These are phyloP conservation scores for Euglossa dilemma DNA, from an alignment of 1,140 invertebrate species.

Conservation along the genomic window DNA sequence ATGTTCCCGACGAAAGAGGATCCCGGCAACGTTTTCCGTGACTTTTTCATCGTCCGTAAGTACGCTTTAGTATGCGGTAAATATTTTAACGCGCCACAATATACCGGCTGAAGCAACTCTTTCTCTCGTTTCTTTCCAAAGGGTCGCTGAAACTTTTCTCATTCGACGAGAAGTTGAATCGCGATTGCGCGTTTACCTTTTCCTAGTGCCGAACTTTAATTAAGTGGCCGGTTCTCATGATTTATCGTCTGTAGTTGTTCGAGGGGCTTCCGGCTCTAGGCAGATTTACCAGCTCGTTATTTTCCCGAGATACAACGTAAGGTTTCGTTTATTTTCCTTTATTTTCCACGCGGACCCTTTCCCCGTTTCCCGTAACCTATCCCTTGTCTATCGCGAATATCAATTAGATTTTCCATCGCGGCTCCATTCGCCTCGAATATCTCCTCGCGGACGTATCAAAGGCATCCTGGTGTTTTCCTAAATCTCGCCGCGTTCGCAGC, in stretches of 20 bases:
- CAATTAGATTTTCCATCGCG: neutral
- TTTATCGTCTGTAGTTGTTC: conserved; percentile 31
- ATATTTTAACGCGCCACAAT: conserved; percentile 5
- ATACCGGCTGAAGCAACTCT: neutral
- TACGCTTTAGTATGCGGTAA: neutral
- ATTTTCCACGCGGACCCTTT: neutral
- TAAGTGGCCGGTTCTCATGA: conserved; percentile 20
- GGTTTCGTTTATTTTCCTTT: conserved; percentile 38
- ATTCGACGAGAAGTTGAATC: neutral
- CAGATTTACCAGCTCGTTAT: conserved; percentile 30
- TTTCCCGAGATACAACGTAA: conserved; percentile 24
- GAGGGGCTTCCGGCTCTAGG: conserved; percentile 15
- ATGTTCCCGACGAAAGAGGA: neutral
- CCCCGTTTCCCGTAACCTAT: too few relatives aligned
- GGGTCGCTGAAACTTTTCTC: conserved; percentile 5
- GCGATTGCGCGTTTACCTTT: conserved; percentile 19
- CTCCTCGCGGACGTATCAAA: neutral
- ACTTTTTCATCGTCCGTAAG: neutral
- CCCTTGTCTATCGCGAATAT: neutral
- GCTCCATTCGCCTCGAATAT: neutral
- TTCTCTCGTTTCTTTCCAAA: neutral
- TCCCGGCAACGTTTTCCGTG: neutral
- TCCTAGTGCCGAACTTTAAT: neutral
- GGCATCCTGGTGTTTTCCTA: too few relatives aligned
- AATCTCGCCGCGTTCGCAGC: neutral